A percentile compares a stretch with the other conserved stretches of the same genome.
These are phyloP conservation scores for Brachionichthys hirsutus DNA, from an alignment of 2,113 vertebrate species.

Conservation along the genomic window DNA sequence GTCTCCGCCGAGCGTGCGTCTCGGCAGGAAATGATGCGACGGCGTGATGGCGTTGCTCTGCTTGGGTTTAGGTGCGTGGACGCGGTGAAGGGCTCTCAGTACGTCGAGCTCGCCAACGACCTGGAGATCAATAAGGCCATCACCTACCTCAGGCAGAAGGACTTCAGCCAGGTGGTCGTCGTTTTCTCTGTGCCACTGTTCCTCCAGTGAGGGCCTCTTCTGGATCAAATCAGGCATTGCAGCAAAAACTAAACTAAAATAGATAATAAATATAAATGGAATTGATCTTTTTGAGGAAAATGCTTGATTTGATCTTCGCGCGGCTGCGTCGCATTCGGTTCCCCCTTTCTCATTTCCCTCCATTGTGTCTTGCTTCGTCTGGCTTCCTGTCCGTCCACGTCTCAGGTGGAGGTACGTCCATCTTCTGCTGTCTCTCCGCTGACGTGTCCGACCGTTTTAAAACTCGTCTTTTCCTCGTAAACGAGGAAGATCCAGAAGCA, in stretches of 20 bases:
- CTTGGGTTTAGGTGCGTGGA: constrained; percentile 89
- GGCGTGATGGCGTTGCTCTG: neutral
- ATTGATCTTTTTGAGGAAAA: too few relatives aligned
- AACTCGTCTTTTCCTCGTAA: constrained; percentile 6
- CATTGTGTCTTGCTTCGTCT: constrained; percentile 59
- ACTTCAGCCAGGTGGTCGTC: constrained; percentile 89
- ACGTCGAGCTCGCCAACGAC: constrained; percentile 94
- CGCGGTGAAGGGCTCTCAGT: constrained; percentile 90
- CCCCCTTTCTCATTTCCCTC: constrained; percentile 61
- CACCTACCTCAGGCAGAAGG: constrained; percentile 91
- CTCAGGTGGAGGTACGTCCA: constrained; percentile 79
- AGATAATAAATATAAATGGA: too few relatives aligned
- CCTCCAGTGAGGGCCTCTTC: constrained; percentile 4
- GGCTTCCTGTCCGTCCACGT: constrained; percentile 65
- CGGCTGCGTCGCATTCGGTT: constrained; percentile 12
- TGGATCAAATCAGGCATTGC: too few relatives aligned
- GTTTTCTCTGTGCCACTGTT: neutral
- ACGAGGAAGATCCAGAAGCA: constrained; percentile 7
- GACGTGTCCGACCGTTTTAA: neutral
- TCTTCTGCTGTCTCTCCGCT: neutral
- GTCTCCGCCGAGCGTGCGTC: constrained; percentile 46
- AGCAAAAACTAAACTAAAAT: too few relatives aligned
- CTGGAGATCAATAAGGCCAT: constrained; percentile 98
- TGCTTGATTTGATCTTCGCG: too few relatives aligned
- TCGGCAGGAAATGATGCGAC: neutral